Conservation (phyloP, 2,888 invertebrate species). For the Tetragonula carbonaria region DNA sequence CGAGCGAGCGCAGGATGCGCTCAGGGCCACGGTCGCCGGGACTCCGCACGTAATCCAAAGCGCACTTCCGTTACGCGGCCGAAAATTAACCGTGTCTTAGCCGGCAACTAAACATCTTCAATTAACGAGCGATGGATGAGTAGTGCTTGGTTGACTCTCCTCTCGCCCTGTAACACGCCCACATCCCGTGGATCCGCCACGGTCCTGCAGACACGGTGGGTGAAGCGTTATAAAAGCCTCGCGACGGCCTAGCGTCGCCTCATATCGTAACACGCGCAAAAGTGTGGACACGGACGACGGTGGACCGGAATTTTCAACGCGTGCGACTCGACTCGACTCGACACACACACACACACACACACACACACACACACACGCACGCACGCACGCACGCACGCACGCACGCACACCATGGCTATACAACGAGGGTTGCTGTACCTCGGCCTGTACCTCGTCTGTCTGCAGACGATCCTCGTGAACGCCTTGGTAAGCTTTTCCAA, state of each 20-base stretch:
- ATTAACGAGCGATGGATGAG: constrained; percentile 65
- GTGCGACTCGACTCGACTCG: not conserved
- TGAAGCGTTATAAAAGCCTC: constrained; percentile 72
- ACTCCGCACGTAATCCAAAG: constrained; percentile 49
- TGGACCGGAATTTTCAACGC: not conserved
- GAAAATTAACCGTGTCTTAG: constrained; percentile 64
- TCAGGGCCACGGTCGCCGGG: constrained; percentile 66
- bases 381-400: not conserved
- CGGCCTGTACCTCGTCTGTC: constrained; percentile 44
- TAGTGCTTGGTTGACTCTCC: constrained; percentile 64
- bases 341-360: too few species aligned
- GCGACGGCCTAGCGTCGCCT: not conserved
- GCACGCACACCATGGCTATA: constrained; percentile 32
- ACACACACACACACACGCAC: too few species aligned
- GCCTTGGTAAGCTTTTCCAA: constrained; percentile 68
- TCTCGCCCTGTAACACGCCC: constrained; percentile 67
- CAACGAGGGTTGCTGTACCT: constrained; percentile 40
- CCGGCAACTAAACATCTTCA: constrained; percentile 53
- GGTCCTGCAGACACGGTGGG: constrained; percentile 59
- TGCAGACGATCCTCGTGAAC: constrained; percentile 62
- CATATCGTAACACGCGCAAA: constrained; percentile 35
- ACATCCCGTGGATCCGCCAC: constrained; percentile 76
- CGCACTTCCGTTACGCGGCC: constrained; percentile 63
- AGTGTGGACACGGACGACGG: not conserved
- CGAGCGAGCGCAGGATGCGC: constrained; percentile 66